Evolutionary conservation across 2,888 invertebrate species (phyloP), one percentile per base, ranked within the genome.

Genomic region (Amblyjoppa proteus): DNA sequence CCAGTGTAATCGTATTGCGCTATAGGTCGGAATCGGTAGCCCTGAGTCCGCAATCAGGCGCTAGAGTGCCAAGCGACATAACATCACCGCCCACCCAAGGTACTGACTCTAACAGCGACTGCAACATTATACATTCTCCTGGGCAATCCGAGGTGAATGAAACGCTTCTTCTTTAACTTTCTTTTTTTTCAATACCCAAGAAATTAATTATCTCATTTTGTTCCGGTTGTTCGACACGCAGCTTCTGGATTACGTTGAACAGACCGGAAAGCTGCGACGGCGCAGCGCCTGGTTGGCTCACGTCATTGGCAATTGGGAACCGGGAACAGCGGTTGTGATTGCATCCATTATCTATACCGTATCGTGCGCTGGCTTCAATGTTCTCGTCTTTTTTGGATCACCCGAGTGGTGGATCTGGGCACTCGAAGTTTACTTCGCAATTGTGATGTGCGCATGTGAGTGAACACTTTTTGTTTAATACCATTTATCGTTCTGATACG

Each of bases 1-100:
- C 98, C 16, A 97, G 97, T 85, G 97, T 98, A 7, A 97, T 99
- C 78, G 97, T 98, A 71, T 94, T 98, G 77, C 95, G 98, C 69
- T 98, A 98, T 91, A 95, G 97, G 4, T 97, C 97, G 0, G 93
- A 95, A 25, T 94, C 87, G 1, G 76, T 89, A 9, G 75, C 85
- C n/a, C 82, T 83, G 25, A 69, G 76, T 6, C 45, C 61, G 5
- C 87, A 89, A 28, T 87, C 88, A 20, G 90, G 16, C 1, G 25
- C 79, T 0, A 89, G 88, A 3, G 90, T 90, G 3, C 90, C 92
- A 0, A 92, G 89, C n/a, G 90, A 89, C 4, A 78, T 91, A 11
- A 88, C 90, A 4, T 93, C 93, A 1, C 92, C 92, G 0, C 89
- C 90, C 6, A 92, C 92, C 5, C 93, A 93, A 73, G 90, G 91